A percentile compares a stretch with the other conserved stretches of the same genome.
These are phyloP conservation scores for Trematomus loennbergii DNA, from an alignment of 2,113 vertebrate species.

Conservation along the genomic window DNA sequence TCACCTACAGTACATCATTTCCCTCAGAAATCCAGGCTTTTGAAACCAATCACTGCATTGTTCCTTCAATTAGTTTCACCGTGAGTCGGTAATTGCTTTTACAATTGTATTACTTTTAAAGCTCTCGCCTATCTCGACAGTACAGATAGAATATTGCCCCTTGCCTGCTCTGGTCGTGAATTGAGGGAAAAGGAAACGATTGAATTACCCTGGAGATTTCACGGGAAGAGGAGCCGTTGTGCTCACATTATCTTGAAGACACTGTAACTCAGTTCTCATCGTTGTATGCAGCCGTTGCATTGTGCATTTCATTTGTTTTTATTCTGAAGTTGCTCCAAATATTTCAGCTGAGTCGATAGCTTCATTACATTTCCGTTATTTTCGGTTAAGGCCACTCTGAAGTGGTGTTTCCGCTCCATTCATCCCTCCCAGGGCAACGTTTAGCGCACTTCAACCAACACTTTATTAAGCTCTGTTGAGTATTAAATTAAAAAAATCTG, in stretches of 20 bases:
- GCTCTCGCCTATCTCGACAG: slow-evolving; percentile 75
- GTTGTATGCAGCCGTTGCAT: slow-evolving; percentile 37
- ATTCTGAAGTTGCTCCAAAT: slow-evolving; percentile 42
- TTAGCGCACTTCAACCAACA: slow-evolving; percentile 15
- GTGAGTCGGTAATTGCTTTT: slow-evolving; percentile 81
- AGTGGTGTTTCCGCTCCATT: slow-evolving; percentile 19
- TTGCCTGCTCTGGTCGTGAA: slow-evolving; percentile 66
- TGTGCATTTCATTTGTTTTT: slow-evolving; percentile 54
- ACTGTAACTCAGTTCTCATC: slow-evolving; percentile 47
- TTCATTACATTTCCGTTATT: slow-evolving; percentile 45
- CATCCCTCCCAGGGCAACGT: slow-evolving; percentile 10
- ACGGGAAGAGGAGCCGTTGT: slow-evolving; percentile 56
- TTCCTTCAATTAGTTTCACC: slow-evolving; percentile 70
- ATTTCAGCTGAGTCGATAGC: slow-evolving; percentile 32
- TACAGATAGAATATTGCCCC: slow-evolving; percentile 77
- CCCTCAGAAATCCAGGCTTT: slow-evolving; percentile 55
- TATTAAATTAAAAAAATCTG: slow-evolving; percentile 32
- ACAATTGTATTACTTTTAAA: slow-evolving; percentile 82
- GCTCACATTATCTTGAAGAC: slow-evolving; percentile 65
- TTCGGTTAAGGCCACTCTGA: slow-evolving; percentile 29
- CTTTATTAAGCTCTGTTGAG: slow-evolving; percentile 31
- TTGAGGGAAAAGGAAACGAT: slow-evolving; percentile 77
- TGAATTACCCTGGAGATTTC: slow-evolving; percentile 79
- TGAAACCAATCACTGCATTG: slow-evolving; percentile 76
- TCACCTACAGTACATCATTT: slow-evolving; percentile 62